Evolutionary conservation across 2,113 vertebrate genomes (phyloP), one percentile per base, ranked within the genome.

Genomic region (Gavialis gangeticus): DNA sequence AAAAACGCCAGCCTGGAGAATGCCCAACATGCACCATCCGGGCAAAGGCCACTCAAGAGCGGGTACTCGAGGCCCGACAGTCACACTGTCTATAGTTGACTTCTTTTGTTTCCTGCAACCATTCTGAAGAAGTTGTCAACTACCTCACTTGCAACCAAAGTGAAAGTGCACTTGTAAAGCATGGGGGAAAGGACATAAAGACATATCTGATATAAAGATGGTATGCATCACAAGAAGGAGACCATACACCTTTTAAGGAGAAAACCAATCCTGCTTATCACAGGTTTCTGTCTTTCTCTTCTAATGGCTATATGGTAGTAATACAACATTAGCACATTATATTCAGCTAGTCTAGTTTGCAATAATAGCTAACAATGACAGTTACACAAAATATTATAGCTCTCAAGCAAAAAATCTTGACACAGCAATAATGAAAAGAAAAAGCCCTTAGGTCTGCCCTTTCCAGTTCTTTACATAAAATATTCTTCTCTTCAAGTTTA

Each of bases 331-430:
- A 94, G 92, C 79, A 92, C 46, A 87, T n/a, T 75, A 71, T 12
- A 80, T 79, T 3, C 87, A 54, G 56, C 55, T 82, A 58, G 13
- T 57, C 13, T 66, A 2, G 16, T 89, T 91, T 66, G 12, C 67
- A 91, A 11, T 79, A 90, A 78, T 13, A 95, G 84, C 34, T 89
- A 95, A 85, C 37, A 77, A 16, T 56, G 78, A 86, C 60, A 92
- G 64, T 79, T 80, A 79, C 1, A 8, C n/a, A 80, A 78, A 83
- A 77, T 82, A 79, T 96, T 91, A 82, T 58, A 19, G 73, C 67
- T 88, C 60, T 94, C 30, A 96, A 95, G 62, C 37, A 84, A 78
- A 79, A 88, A 67, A 63, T 67, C 71, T 92, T 94, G 63, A 94
- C 56, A 88, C 15, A 92, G 79, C 58, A 81, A 64, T 83, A 91